Evolutionary conservation across 2,113 vertebrate species (phyloP).

Genomic region (Vicugna pacos): DNA sequence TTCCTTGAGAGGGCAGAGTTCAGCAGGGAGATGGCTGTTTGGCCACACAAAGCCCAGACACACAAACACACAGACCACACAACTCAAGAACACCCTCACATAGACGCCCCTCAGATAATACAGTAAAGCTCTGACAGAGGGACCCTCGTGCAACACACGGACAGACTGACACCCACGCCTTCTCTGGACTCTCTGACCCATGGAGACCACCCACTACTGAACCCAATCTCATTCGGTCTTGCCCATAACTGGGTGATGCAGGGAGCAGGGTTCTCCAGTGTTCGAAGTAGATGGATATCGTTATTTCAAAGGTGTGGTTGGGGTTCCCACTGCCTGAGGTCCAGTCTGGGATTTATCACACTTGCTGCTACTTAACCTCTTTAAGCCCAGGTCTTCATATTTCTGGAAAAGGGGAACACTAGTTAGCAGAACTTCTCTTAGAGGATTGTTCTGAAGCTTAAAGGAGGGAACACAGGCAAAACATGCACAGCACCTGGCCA

Average conservation of each 20-base stretch:
- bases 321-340: background rate
- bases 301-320: background rate
- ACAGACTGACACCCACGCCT: background rate
- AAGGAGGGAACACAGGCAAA: background rate
- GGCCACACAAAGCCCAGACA: slow-evolving; percentile 58
- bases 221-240: background rate
- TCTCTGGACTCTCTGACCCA: background rate
- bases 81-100: background rate
- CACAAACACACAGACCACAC: background rate
- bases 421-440: background rate
- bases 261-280: background rate
- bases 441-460: background rate
- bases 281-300: background rate
- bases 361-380: background rate
- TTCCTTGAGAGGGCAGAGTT: slow-evolving; percentile 79
- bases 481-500: background rate
- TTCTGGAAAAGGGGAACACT: background rate
- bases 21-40: slow-evolving; percentile 63
- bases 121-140: background rate
- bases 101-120: background rate
- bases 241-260: no score
- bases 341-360: background rate
- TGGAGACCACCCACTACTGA: background rate
- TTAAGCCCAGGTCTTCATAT: background rate
- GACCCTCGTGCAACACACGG: background rate